These are phyloP conservation scores for Archips crataeganus DNA, from an alignment of 2,888 invertebrate genomes.

Conservation along the genomic window DNA sequence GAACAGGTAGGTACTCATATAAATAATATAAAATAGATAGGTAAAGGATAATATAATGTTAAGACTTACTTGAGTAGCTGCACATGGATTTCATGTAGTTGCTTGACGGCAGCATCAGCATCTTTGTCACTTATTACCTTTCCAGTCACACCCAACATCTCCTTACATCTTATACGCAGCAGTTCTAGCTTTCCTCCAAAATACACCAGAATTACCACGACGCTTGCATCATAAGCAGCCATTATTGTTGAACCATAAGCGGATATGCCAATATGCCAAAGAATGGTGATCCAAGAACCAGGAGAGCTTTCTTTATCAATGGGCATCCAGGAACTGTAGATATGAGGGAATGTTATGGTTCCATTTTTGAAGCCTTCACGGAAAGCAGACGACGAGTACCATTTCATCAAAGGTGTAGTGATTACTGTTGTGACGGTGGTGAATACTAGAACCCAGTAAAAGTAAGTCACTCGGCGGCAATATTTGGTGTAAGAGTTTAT, in stretches of 20 bases:
- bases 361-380: slow-evolving; percentile 65
- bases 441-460: slow-evolving; percentile 72
- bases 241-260: slow-evolving; percentile 65
- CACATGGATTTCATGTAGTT: slow-evolving; percentile 65
- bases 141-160: slow-evolving; percentile 58
- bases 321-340: slow-evolving; percentile 77
- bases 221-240: slow-evolving; percentile 66
- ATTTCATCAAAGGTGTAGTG: slow-evolving; percentile 62
- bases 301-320: slow-evolving; percentile 70
- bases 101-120: slow-evolving; percentile 51
- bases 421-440: slow-evolving; percentile 62
- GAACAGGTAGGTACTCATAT: too few species aligned
- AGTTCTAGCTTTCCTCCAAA: slow-evolving; percentile 74
- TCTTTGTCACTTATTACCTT: slow-evolving; percentile 51
- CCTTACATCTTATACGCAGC: slow-evolving; percentile 65
- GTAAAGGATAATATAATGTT: not conserved
- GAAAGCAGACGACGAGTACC: slow-evolving; percentile 59
- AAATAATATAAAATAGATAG: too few species aligned
- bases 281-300: slow-evolving; percentile 68
- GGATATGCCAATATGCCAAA: slow-evolving; percentile 63
- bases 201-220: slow-evolving; percentile 70
- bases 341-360: slow-evolving; percentile 69
- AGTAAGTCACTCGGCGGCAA: slow-evolving; percentile 65
- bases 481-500: slow-evolving; percentile 68
- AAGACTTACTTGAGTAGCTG: slow-evolving; percentile 69